Conservation (phyloP, 2,888 invertebrate genomes). For the Cryptocephalus primarius region DNA sequence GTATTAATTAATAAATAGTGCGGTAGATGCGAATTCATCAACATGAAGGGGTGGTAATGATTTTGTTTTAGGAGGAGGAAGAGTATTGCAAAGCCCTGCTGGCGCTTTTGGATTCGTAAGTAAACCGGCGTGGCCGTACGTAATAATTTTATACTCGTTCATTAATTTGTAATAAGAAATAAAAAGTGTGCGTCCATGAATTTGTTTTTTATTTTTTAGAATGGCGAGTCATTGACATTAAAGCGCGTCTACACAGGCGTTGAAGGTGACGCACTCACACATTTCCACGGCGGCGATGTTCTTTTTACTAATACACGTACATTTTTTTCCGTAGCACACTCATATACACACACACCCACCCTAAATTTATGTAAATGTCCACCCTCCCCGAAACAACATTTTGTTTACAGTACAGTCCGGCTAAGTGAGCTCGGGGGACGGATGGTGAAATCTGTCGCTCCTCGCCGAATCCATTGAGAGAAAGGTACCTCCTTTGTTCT, state of each 20-base stretch:
- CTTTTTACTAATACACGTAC: neutral
- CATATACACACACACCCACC: constrained; percentile 24
- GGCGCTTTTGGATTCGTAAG: neutral
- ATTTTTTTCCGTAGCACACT: constrained; percentile 8
- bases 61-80: constrained; percentile 19
- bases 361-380: constrained; percentile 27
- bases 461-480: neutral
- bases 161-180: too few relatives aligned
- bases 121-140: too few relatives aligned
- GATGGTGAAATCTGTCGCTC: constrained; percentile 2
- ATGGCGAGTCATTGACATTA: too few relatives aligned
- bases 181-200: too few relatives aligned
- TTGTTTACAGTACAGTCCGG: constrained; percentile 27
- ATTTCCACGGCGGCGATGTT: neutral
- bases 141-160: too few relatives aligned
- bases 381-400: constrained; percentile 22
- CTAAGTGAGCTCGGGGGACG: neutral
- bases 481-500: too few relatives aligned
- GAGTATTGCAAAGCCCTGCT: constrained; percentile 18
- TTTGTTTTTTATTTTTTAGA: too few relatives aligned
- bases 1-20: too few relatives aligned
- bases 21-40: too few relatives aligned
- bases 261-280: too few relatives aligned
- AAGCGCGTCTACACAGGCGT: too few relatives aligned
- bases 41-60: neutral